Evolutionary conservation across 1,140 invertebrate species (phyloP).

Genomic region (Eueides isabella): DNA sequence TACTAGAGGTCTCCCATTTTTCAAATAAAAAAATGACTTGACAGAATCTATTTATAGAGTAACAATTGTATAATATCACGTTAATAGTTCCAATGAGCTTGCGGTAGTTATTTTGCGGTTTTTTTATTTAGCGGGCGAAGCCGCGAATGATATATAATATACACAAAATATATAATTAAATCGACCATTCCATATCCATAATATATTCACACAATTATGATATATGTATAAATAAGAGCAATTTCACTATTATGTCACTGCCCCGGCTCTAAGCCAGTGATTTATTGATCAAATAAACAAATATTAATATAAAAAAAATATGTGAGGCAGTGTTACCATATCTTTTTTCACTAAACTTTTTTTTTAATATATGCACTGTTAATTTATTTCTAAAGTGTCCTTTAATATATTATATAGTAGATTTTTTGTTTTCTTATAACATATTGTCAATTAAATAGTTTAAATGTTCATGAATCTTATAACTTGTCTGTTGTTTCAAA

Average conservation of each 20-base stretch:
- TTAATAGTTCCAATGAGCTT: no score
- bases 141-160: no score
- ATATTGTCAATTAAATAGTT: no score
- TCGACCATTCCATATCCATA: neutral
- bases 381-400: neutral
- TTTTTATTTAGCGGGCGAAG: no score
- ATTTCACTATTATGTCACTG: constrained; percentile 25
- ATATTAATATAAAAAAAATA: constrained; percentile 12
- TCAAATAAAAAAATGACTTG: no score
- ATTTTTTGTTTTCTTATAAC: neutral
- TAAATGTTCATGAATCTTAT: no score
- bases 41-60: no score
- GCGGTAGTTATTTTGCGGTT: no score
- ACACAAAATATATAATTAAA: neutral
- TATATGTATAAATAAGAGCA: constrained; percentile 6
- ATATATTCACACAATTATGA: constrained; percentile 23
- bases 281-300: constrained; percentile 34
- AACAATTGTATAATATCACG: no score
- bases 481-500: no score
- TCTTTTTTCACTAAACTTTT: neutral
- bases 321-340: constrained; percentile 15
- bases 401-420: neutral
- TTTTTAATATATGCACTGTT: neutral
- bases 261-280: constrained; percentile 35
- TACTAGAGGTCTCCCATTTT: no score